Evolutionary conservation across 2,113 vertebrate genomes (phyloP), one percentile per base, ranked within the genome.

Genomic region (Cygnus atratus): DNA sequence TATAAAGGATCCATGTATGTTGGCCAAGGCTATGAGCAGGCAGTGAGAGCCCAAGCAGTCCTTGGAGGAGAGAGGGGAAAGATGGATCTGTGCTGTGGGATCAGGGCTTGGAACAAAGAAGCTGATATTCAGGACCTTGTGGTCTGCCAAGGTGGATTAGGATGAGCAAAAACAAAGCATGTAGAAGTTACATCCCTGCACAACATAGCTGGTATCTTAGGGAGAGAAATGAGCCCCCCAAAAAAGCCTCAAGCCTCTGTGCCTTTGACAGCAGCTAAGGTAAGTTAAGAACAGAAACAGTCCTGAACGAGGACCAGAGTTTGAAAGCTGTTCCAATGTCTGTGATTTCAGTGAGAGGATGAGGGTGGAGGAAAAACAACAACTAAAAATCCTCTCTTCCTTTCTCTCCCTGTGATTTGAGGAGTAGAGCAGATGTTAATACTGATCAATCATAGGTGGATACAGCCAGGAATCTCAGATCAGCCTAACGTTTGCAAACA

Each of bases 361-460:
- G 52, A 37, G 10, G 5, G 6, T 48, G 50, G 28, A 28, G 16
- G 28, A 31, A 31, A 28, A 37, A 37, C 55, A 59, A 26, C 57
- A 24, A 13, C 11, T 16, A 7, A 58, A 37, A 70, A 21, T 50
- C 74, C 35, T 58, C 62, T 43, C 25, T 52, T n/a, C 46, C 46
- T 50, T 21, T 6, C 67, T 46, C 48, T 58, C 17, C 54, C 61
- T 22, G 22, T 17, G 81, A 6, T 41, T 8, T 12, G 44, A 71
- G 78, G 78, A 54, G 63, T 14, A 9, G n/a, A 28, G n/a, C 61
- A 29, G 63, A 39, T 1, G 22, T n/a, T 6, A 7, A 19, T 1
- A 6, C 18, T 0, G 39, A 28, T 11, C 5, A 0, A 3, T 26
- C 1, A 1, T 0, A 19, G 74, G 58, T 5, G 0, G 46, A 16